Evolutionary conservation across 1,140 invertebrate species (phyloP).

Genomic region (Proales similis): DNA sequence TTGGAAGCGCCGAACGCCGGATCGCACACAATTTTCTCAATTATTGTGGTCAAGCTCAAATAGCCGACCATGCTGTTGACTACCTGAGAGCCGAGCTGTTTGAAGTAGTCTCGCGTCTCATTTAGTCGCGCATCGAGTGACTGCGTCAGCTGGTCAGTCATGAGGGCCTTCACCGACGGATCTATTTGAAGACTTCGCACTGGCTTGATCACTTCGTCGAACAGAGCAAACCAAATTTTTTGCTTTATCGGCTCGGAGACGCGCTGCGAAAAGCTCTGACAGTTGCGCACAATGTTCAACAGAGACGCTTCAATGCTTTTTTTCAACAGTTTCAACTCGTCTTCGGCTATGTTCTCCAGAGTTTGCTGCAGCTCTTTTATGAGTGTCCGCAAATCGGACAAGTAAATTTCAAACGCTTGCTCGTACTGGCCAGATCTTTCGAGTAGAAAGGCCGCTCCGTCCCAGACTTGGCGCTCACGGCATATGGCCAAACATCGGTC

Average conservation of each 20-base stretch:
- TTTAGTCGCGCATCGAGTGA: background rate
- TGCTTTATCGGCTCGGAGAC: conserved; percentile 39
- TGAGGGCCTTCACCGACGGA: conserved; percentile 42
- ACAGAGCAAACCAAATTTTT: conserved; percentile 57
- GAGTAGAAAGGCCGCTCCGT: conserved; percentile 56
- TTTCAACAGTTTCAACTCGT: conserved; percentile 1
- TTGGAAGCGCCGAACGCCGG: conserved; percentile 46
- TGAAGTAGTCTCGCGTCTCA: conserved; percentile 41
- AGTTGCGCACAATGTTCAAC: conserved; percentile 6
- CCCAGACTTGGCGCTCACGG: conserved; percentile 50
- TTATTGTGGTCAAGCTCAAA: conserved; percentile 57
- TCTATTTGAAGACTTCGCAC: conserved; percentile 51
- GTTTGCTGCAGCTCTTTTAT: conserved; percentile 6
- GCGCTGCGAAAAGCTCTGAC: conserved; percentile 26
- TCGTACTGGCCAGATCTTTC: conserved; percentile 57
- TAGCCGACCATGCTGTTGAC: conserved; percentile 60
- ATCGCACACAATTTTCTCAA: conserved; percentile 56
- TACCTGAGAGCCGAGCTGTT: conserved; percentile 56
- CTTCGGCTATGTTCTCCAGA: background rate
- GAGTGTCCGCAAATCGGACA: conserved; percentile 44
- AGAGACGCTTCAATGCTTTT: conserved; percentile 12
- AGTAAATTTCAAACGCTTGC: conserved; percentile 54
- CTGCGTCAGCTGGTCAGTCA: conserved; percentile 42
- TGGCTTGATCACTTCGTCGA: conserved; percentile 56
- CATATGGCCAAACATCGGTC: conserved; percentile 46